Evolutionary conservation across 2,113 vertebrate species (phyloP).

Genomic region (Chrysemys picta): DNA sequence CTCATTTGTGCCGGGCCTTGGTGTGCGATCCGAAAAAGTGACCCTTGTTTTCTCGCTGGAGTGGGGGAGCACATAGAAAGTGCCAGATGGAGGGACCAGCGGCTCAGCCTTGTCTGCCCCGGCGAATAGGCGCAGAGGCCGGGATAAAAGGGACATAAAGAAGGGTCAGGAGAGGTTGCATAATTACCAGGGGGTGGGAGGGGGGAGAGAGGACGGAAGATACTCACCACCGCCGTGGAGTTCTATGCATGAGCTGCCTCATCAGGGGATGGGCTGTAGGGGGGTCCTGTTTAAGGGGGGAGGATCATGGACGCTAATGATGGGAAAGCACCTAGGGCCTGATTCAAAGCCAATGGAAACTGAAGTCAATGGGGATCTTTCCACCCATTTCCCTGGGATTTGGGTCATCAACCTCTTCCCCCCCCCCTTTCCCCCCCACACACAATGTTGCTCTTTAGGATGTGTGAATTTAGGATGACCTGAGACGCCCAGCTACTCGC

Average conservation of each 20-base stretch:
- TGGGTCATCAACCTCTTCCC: background rate
- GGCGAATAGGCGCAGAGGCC: constrained; percentile 79
- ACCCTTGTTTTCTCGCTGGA: constrained; percentile 88
- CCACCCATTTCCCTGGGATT: background rate
- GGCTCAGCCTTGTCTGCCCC: constrained; percentile 79
- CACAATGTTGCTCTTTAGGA: too few species aligned
- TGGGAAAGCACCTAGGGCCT: background rate
- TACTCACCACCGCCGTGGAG: constrained; percentile 50
- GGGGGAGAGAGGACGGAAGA: constrained; percentile 66
- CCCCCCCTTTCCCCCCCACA: too few species aligned
- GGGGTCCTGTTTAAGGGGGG: background rate
- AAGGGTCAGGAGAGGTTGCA: constrained; percentile 80
- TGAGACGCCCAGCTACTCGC: background rate
- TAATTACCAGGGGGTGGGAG: constrained; percentile 78
- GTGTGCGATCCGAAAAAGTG: constrained; percentile 82
- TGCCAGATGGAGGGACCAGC: constrained; percentile 88
- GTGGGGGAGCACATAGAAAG: constrained; percentile 83
- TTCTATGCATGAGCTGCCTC: background rate
- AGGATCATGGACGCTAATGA: background rate
- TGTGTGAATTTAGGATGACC: background rate
- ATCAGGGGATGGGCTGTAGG: background rate
- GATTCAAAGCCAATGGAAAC: too few species aligned
- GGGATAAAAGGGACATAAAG: constrained; percentile 80
- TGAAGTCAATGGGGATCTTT: background rate
- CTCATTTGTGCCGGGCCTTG: constrained; percentile 82